Conservation (phyloP, 2,797 vertebrate genomes). For the Linurgus olivaceus region DNA sequence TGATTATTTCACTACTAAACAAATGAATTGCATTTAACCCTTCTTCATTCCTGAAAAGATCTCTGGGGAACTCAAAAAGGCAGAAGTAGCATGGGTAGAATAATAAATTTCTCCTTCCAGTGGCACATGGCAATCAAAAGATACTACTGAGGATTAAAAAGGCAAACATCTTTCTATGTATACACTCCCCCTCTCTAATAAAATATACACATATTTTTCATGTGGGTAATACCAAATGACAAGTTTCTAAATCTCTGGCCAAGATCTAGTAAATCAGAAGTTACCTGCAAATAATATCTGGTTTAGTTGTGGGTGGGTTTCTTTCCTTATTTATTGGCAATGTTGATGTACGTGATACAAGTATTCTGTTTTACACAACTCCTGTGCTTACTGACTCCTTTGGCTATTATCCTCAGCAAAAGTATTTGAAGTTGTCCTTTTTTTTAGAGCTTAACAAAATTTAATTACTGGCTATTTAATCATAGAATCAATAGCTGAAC, state of each 20-base stretch:
- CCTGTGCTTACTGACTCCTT: not conserved
- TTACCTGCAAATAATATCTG: not conserved
- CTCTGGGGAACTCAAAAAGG: not conserved
- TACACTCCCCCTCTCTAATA: not conserved
- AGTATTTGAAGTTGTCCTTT: not conserved
- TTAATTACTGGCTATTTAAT: not conserved
- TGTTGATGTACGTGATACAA: fast-evolving
- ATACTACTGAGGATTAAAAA: not conserved
- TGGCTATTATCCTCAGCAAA: not conserved
- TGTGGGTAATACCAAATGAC: not conserved
- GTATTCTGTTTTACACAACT: not conserved
- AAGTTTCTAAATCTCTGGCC: not conserved
- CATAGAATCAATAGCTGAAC: not conserved
- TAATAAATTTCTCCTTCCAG: not conserved
- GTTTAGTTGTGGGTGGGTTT: not conserved
- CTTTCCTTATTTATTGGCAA: not conserved
- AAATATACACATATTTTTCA: not conserved
- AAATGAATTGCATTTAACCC: not conserved
- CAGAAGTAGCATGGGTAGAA: not conserved
- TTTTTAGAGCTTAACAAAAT: not conserved
- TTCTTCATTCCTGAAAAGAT: not conserved
- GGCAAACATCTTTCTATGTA: not conserved
- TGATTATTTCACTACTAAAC: not conserved
- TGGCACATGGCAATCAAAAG: not conserved
- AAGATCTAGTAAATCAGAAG: not conserved